Evolutionary conservation across 2,113 vertebrate genomes (phyloP), one percentile per base, ranked within the genome.

Genomic region (Nothobranchius kuhntae): DNA sequence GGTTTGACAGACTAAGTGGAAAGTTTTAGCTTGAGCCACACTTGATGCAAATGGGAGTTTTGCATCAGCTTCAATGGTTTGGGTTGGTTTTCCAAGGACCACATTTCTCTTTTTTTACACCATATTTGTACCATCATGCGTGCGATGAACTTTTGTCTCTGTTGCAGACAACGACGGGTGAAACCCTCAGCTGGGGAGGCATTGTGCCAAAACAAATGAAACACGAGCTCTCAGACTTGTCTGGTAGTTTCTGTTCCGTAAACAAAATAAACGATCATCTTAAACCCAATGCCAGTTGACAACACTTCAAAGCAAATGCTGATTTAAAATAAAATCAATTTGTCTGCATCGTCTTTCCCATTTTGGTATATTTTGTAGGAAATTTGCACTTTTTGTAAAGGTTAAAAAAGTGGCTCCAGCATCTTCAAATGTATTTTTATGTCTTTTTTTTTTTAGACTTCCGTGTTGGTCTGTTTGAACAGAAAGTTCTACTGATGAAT

Each of bases 121-220:
- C 6, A 40, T 9, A 40, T 7, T 40, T 40, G 38, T 40, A 13
- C 30, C 5, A 30, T 4, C 3, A 4, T 11, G 24, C 13, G 6
- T 36, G 12, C 11, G 46, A 61, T n/a, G n/a, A 61, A 61, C 45
- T n/a, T 26, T 48, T 35, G 26, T 12, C 7, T 61, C 50, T 60
- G 13, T 26, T 26, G n/a, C 26, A 36, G 5, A 13, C 4, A 50
- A n/a, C 13, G 45, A 11, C 21, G 17, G 14, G 36, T 36, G 26
- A 13, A 35, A 50, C 50, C 50, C 26, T 36, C 12, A 36, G 35
- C 10, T 2, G 11, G 46, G 36, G 14, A 26, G 45, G 14, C 60
- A 13, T 12, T 35, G 26, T 61, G 60, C 46, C 60, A 61, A 50
- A 48, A 61, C 59, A 61, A 61, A 35, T 30, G 13, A 35, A 14